Conservation (phyloP, 2,797 vertebrate genomes). For the Galaxias olidus region DNA sequence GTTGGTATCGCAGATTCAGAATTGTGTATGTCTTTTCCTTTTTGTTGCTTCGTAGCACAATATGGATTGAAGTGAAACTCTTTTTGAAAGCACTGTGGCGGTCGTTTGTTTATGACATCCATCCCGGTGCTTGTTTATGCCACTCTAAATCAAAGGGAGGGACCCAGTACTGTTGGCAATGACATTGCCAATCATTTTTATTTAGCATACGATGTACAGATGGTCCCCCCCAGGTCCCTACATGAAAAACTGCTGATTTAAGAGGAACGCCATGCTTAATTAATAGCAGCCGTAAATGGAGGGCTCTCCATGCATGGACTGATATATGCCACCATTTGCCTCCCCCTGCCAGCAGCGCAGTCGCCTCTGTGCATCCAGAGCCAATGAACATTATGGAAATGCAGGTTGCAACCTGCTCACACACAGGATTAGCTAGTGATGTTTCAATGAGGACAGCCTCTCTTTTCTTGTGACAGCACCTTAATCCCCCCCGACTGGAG, state of each 20-base stretch:
- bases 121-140: constrained; percentile 27
- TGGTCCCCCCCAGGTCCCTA: constrained; percentile 64
- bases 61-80: constrained; percentile 10
- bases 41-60: not conserved
- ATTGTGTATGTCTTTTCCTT: not conserved
- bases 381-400: constrained; percentile 56
- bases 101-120: not conserved
- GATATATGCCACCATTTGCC: constrained; percentile 63
- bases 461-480: constrained; percentile 63
- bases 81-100: constrained; percentile 11
- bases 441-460: constrained; percentile 53
- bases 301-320: constrained; percentile 56
- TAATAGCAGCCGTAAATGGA: constrained; percentile 72
- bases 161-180: constrained; percentile 52
- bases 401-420: constrained; percentile 60
- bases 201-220: constrained; percentile 70
- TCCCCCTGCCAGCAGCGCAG: constrained; percentile 54
- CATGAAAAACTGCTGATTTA: constrained; percentile 77
- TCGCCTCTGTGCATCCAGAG: constrained; percentile 51
- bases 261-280: constrained; percentile 76
- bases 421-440: constrained; percentile 69
- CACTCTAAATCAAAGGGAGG: constrained; percentile 37
- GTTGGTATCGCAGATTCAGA: not conserved
- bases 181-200: constrained; percentile 72
- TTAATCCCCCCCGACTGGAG: constrained; percentile 62